Evolutionary conservation across 2,888 invertebrate species (phyloP), one percentile per base, ranked within the genome.

Genomic region (Hoplodrina ambigua): DNA sequence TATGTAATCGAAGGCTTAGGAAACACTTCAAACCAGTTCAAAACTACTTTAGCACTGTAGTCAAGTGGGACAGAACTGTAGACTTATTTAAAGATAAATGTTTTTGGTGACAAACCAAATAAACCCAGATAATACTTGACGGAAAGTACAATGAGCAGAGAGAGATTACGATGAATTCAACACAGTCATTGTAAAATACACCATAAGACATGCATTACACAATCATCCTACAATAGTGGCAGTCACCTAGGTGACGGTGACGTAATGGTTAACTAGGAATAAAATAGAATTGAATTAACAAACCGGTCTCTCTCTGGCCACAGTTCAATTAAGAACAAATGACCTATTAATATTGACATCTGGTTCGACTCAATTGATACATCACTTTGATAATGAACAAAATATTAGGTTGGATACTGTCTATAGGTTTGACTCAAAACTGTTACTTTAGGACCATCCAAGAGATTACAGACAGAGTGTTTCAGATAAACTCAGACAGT

Each of bases 241-340:
- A 67, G 69, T 75, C 66, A 64, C 59, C 69, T 78, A 78, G 73
- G 73, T 70, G 72, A 81, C 46, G 59, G 20, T 77, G 79, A 79
- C 72, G 78, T 75, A 75, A 83, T 61, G n/a, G 19, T 67, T 58
- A 67, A 72, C 69, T 72, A 73, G 63, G 69, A 71, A 84, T 79
- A 81, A 79, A 81, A 75, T 73, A 73, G 65, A 73, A 59, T 77
- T 65, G 73, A 25, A 80, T 78, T 71, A 61, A 66, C 75, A 69
- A 75, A 77, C 72, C 72, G 69, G 71, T 71, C 67, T 72, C 50
- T 56, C 56, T 66, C 60, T 79, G 75, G 66, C 73, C 78, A 80
- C 73, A 78, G 75, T 79, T 80, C 75, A 84, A 85, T 81, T 85
- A 81, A 71, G 55, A 78, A 75, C 77, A 67, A 82, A 83, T 73